Percentiles rank a stretch among this genome's conserved stretches.
Conservation (phyloP, 2,797 vertebrate species). For the Odontamblyopus lacepedii region DNA sequence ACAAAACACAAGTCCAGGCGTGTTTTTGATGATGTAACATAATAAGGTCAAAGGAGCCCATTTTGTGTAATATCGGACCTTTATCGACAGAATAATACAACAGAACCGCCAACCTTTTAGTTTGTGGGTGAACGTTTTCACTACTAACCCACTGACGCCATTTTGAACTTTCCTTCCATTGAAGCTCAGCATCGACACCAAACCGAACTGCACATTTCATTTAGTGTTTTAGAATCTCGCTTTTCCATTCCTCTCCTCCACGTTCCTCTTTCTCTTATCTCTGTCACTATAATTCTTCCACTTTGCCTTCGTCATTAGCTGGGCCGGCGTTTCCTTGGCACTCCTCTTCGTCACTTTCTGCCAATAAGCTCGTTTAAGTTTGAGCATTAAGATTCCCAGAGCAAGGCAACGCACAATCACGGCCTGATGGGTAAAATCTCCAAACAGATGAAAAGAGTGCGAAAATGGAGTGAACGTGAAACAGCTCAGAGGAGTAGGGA, state of each 20-base stretch:
- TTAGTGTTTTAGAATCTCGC: conserved; percentile 36
- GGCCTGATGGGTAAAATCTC: conserved; percentile 39
- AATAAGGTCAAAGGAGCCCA: too few relatives aligned
- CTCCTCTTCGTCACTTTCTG: conserved; percentile 20
- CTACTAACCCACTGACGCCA: not conserved
- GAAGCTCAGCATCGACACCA: not conserved
- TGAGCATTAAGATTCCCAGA: conserved; percentile 46
- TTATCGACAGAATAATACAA: too few relatives aligned
- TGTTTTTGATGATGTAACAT: too few relatives aligned
- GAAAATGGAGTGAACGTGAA: conserved; percentile 23
- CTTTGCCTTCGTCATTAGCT: conserved; percentile 70
- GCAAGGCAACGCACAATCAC: conserved; percentile 54
- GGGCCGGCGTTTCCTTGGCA: conserved; percentile 26
- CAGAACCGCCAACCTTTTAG: too few relatives aligned
- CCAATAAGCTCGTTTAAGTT: conserved; percentile 51
- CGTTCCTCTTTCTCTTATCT: conserved; percentile 54
- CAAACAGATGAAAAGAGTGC: conserved; percentile 20
- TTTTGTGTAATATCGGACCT: too few relatives aligned
- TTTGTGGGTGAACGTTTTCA: not conserved
- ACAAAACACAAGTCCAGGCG: too few relatives aligned
- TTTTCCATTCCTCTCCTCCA: conserved; percentile 34
- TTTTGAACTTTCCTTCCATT: not conserved
- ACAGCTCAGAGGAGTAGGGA: conserved; percentile 23
- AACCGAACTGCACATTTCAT: not conserved
- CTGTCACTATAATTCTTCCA: conserved; percentile 58